Evolutionary conservation across 2,888 invertebrate species (phyloP).

Genomic region (Dryocosmus kuriphilus): DNA sequence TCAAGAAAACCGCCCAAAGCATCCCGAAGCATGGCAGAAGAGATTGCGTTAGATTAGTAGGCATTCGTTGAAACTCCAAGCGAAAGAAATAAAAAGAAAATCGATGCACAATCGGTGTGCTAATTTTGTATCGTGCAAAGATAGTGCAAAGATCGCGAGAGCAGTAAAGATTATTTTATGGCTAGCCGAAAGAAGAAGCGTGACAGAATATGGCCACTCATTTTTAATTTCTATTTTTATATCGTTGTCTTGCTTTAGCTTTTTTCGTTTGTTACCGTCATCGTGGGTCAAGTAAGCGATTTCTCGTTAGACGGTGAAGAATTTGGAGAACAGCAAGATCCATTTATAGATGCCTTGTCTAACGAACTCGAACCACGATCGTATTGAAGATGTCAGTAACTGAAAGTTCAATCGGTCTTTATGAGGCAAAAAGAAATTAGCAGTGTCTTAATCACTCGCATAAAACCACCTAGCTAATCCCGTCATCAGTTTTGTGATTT

Average conservation of each 20-base stretch:
- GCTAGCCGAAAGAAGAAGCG: not conserved
- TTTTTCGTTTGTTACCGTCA: conserved; percentile 2
- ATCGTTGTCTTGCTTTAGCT: conserved; percentile 18
- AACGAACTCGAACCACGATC: conserved; percentile 67
- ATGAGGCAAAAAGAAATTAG: conserved; percentile 11
- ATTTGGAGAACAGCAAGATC: conserved; percentile 66
- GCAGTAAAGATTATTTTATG: conserved; percentile 10
- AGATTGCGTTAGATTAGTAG: conserved; percentile 56
- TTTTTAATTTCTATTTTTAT: conserved; percentile 30
- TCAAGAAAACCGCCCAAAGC: conserved; percentile 40
- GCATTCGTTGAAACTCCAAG: conserved; percentile 8
- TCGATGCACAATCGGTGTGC: not conserved
- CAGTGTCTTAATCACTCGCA: not conserved
- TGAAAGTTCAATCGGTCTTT: conserved; percentile 67
- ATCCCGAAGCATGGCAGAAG: conserved; percentile 56
- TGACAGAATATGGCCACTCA: not conserved
- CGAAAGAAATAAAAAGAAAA: conserved; percentile 9
- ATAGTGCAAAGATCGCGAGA: not conserved
- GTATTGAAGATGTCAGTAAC: conserved; percentile 67
- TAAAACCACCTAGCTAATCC: not conserved
- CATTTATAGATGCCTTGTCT: conserved; percentile 68
- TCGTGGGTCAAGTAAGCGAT: not conserved
- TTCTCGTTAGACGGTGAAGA: conserved; percentile 4
- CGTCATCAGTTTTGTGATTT: not conserved
- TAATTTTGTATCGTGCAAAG: not conserved